Conservation (phyloP, 2,888 invertebrate species). For the Hypsopygia costalis region DNA sequence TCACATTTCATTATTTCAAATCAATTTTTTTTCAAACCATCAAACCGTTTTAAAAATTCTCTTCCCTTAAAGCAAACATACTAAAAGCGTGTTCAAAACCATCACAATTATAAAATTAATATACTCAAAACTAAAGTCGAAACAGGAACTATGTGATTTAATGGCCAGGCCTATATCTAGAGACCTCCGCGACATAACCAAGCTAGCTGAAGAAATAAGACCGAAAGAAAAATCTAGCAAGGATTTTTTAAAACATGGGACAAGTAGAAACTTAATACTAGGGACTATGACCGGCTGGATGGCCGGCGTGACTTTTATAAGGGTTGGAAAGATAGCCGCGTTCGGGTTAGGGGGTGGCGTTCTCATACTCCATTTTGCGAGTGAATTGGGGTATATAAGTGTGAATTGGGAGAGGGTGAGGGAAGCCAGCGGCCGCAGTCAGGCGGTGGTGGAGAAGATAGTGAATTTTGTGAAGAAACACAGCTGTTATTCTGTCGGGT, state of each 20-base stretch:
- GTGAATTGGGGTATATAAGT: conserved; percentile 92
- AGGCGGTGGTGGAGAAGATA: conserved; percentile 86
- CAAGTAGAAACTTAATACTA: conserved; percentile 46
- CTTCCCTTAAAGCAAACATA: too few species aligned
- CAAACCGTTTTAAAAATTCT: too few species aligned
- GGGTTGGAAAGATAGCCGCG: conserved; percentile 93
- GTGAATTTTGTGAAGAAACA: conserved; percentile 82
- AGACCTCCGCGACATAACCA: conserved; percentile 31
- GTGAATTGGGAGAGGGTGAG: conserved; percentile 93
- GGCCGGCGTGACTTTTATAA: conserved; percentile 87
- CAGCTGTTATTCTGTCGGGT: conserved; percentile 87
- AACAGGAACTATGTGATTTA: too few species aligned
- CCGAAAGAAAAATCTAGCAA: conserved; percentile 35
- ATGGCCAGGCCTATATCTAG: conserved; percentile 58
- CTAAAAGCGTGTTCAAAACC: too few species aligned
- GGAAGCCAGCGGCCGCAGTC: conserved; percentile 86
- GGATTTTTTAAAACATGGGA: conserved; percentile 30
- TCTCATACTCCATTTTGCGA: conserved; percentile 91
- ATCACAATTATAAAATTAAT: too few species aligned
- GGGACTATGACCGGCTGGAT: conserved; percentile 78
- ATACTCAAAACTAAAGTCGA: too few species aligned
- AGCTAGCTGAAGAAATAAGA: conserved; percentile 27
- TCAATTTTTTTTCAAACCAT: too few species aligned
- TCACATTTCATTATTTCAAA: too few species aligned
- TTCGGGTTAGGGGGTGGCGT: conserved; percentile 93